These are phyloP conservation scores for Lipophrys pholis DNA, from an alignment of 2,113 vertebrate genomes.

Conservation along the genomic window DNA sequence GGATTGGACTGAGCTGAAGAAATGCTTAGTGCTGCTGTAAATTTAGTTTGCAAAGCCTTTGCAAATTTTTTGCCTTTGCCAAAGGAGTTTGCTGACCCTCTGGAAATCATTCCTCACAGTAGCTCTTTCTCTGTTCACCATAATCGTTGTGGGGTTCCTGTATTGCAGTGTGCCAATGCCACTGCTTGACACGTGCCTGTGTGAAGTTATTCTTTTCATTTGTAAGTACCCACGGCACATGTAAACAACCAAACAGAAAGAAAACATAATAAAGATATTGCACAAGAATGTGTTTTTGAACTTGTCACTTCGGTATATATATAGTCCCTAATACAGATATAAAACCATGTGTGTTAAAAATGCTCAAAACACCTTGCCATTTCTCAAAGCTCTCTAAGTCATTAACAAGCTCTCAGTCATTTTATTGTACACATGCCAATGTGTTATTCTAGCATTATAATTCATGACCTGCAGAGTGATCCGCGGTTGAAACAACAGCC, in stretches of 20 bases:
- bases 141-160: constrained; percentile 12
- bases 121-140: constrained; percentile 9
- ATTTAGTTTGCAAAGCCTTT: constrained; percentile 12
- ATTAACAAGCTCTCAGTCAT: constrained; percentile 32
- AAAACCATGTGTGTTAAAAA: background rate
- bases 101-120: constrained; percentile 8
- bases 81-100: background rate
- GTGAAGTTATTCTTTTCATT: constrained; percentile 29
- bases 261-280: background rate
- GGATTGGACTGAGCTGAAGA: background rate
- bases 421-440: constrained; percentile 57
- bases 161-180: constrained; percentile 23
- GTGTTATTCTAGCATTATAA: constrained; percentile 62
- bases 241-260: constrained; percentile 1
- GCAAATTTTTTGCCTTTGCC: too few species aligned
- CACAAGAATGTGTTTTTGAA: background rate
- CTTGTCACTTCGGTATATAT: background rate
- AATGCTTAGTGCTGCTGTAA: background rate
- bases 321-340: background rate
- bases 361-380: too few species aligned
- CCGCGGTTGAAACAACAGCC: constrained; percentile 27
- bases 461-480: constrained; percentile 57
- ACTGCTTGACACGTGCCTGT: constrained; percentile 17
- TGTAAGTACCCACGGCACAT: constrained; percentile 2
- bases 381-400: too few species aligned